phyloP scores from a whole-genome alignment of 2,888 invertebrate genomes.

The Sarcophaga carnaria region DNA sequence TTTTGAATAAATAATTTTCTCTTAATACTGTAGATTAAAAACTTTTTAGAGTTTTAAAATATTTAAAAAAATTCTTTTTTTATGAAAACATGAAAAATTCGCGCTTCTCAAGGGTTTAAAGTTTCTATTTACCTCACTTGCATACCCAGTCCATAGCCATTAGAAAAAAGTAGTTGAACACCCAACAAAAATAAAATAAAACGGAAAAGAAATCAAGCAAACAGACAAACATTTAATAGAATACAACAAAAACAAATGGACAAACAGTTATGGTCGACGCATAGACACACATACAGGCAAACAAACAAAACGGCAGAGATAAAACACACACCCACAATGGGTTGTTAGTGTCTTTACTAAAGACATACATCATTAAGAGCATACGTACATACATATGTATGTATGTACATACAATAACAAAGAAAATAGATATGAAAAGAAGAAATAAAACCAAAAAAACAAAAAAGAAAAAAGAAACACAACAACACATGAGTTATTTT shows the following conservation, averaged over 20 bases:
- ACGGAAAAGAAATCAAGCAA: constrained; percentile 42
- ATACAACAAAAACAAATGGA: constrained; percentile 33
- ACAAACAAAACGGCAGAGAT: constrained; percentile 8
- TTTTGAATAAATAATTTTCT: too few species aligned
- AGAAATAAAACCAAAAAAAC: not conserved
- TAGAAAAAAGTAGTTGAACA: constrained; percentile 21
- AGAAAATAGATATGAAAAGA: not conserved
- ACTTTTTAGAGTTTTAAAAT: not conserved
- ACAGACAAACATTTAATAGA: constrained; percentile 58
- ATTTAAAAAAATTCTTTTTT: too few species aligned
- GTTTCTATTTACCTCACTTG: not conserved
- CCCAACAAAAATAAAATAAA: constrained; percentile 21
- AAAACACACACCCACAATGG: not conserved
- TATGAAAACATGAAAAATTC: not conserved
- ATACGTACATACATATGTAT: constrained; percentile 71
- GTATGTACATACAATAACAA: constrained; percentile 24
- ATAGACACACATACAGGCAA: constrained; percentile 13
- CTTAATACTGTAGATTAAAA: too few species aligned
- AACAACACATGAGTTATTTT: constrained; percentile 63
- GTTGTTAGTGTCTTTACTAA: constrained; percentile 1
- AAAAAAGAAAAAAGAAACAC: not conserved
- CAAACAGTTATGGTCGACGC: constrained; percentile 44
- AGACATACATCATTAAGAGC: constrained; percentile 47
- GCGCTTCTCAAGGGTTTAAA: constrained; percentile 22
- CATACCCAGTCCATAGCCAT: not conserved